A percentile compares a stretch with the other conserved stretches of the same genome.
phyloP scores from a whole-genome alignment of 2,888 invertebrate species.

The Chelonus formosanus region DNA sequence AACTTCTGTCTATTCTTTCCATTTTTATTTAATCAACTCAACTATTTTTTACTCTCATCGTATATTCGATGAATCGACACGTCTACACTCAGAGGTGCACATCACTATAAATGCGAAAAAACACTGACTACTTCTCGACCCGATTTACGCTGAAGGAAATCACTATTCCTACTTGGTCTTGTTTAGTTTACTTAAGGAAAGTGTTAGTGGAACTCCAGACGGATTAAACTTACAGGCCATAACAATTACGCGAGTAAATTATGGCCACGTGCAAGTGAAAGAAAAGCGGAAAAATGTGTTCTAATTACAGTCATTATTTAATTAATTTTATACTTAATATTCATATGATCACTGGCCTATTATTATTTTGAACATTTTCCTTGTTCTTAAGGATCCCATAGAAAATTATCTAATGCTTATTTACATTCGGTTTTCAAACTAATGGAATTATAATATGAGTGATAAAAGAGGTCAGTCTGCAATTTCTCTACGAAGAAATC shows the following conservation, averaged over 20 bases:
- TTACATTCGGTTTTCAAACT: neutral
- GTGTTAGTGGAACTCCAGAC: slow-evolving; percentile 9
- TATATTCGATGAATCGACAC: neutral
- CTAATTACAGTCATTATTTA: slow-evolving; percentile 1
- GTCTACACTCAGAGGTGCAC: neutral
- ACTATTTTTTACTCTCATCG: neutral
- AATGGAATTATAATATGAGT: neutral
- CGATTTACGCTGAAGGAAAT: slow-evolving; percentile 12
- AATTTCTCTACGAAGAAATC: slow-evolving; percentile 26
- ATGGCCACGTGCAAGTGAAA: slow-evolving; percentile 7
- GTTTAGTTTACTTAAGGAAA: slow-evolving; percentile 11
- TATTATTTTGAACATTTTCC: no score
- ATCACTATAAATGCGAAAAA: neutral
- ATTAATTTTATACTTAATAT: neutral
- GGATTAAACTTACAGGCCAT: slow-evolving; percentile 23
- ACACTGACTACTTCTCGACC: slow-evolving; percentile 4
- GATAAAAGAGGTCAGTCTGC: neutral
- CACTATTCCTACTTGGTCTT: slow-evolving; percentile 2
- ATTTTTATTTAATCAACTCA: neutral
- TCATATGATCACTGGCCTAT: neutral
- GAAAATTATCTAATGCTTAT: no score
- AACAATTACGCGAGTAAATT: slow-evolving; percentile 32
- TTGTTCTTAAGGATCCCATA: no score
- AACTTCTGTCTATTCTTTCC: neutral
- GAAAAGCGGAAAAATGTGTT: slow-evolving; percentile 9